phyloP scores from a whole-genome alignment of 2,797 vertebrate species.

The Megalops cyprinoides region DNA sequence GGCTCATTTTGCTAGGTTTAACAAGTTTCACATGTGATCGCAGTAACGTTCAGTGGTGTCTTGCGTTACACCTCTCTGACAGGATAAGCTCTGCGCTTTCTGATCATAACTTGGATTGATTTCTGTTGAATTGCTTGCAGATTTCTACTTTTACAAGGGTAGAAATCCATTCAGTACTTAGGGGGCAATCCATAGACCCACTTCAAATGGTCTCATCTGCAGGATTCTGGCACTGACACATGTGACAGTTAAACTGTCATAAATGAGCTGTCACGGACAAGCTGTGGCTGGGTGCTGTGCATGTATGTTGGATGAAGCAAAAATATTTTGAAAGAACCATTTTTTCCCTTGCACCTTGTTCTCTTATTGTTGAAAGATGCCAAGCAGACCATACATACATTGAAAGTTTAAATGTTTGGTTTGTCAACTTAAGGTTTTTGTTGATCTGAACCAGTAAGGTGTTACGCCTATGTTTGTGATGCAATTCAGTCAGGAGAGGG shows the following conservation, averaged over 20 bases:
- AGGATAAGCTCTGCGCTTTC: too few species aligned
- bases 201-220: too few species aligned
- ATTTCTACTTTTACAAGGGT: too few species aligned
- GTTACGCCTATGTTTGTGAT: not conserved
- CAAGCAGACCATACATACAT: too few species aligned
- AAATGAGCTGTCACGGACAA: not conserved
- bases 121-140: too few species aligned
- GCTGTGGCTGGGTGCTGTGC: not conserved
- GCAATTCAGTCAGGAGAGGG: not conserved
- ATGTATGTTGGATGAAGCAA: not conserved
- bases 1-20: not conserved
- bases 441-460: not conserved
- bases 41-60: too few species aligned
- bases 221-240: not conserved
- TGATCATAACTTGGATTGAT: too few species aligned
- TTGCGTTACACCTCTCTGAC: too few species aligned
- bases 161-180: too few species aligned
- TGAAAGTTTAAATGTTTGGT: not conserved
- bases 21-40: too few species aligned
- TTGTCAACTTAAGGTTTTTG: not conserved
- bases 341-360: too few species aligned
- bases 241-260: not conserved
- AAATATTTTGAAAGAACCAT: not conserved
- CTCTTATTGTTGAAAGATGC: not conserved
- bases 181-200: too few species aligned